Evolutionary conservation across 2,888 invertebrate species (phyloP).

Genomic region (Acanthosepion pharaonis): DNA sequence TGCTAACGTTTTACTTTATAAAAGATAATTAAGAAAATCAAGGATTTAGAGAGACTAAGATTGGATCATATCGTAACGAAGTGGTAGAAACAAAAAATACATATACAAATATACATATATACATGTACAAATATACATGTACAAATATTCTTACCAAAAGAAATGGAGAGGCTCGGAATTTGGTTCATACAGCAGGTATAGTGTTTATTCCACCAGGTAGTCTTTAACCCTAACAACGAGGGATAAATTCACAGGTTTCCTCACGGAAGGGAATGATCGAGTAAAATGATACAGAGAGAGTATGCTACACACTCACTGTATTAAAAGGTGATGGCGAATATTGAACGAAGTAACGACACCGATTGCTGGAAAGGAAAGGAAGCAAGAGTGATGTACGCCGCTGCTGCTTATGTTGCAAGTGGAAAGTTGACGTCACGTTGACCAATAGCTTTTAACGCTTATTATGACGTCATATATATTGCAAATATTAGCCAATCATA

Average conservation of each 20-base stretch:
- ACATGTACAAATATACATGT: too few species aligned
- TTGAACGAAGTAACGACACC: neutral
- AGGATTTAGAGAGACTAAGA: too few species aligned
- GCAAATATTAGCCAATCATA: neutral
- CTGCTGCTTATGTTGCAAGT: neutral
- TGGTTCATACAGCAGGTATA: constrained; percentile 43
- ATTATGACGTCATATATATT: neutral
- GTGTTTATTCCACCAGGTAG: constrained; percentile 44
- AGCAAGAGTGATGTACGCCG: neutral
- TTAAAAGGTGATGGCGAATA: neutral
- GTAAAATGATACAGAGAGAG: neutral
- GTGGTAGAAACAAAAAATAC: neutral
- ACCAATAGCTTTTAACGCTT: neutral
- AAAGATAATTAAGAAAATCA: too few species aligned
- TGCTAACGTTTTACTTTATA: too few species aligned
- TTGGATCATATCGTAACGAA: neutral
- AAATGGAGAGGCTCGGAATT: constrained; percentile 45
- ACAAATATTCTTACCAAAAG: constrained; percentile 1
- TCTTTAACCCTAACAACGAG: constrained; percentile 42
- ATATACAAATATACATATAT: too few species aligned
- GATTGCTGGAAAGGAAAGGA: too few species aligned
- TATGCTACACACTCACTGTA: constrained; percentile 14
- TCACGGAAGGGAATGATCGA: neutral
- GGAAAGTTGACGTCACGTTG: neutral
- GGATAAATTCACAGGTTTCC: constrained; percentile 24